These are phyloP conservation scores for Callyntrura sp. DNA, from an alignment of 2,888 invertebrate genomes.

Conservation along the genomic window DNA sequence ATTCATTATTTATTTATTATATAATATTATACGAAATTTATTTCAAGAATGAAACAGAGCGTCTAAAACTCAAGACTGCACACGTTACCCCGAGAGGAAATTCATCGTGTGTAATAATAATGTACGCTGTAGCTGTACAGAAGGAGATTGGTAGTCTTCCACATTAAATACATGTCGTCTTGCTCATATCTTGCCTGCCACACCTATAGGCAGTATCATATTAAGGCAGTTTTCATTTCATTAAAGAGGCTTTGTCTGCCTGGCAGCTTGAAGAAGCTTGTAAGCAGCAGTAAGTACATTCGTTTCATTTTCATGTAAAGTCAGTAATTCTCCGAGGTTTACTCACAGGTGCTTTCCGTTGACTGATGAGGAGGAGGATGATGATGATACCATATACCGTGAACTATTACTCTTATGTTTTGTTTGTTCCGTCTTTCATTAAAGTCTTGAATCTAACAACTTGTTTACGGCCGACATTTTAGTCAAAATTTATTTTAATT, in stretches of 20 bases:
- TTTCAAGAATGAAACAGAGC: background rate
- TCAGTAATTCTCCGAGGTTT: slow-evolving; percentile 31
- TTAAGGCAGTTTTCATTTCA: too few relatives aligned
- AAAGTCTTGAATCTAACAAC: slow-evolving; percentile 10
- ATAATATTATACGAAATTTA: background rate
- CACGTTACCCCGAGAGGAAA: background rate
- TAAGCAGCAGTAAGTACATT: background rate
- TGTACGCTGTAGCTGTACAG: background rate
- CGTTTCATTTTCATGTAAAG: background rate
- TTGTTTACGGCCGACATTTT: background rate
- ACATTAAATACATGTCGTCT: background rate
- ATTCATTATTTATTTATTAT: too few relatives aligned
- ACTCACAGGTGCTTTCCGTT: background rate
- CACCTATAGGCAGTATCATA: too few relatives aligned
- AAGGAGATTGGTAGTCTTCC: background rate
- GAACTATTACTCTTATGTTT: background rate
- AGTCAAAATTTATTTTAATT: background rate
- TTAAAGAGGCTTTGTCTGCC: background rate
- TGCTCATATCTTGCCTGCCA: background rate
- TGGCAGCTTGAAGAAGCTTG: background rate
- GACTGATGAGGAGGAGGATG: too few relatives aligned
- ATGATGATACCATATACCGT: background rate
- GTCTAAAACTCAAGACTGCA: background rate
- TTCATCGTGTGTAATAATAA: background rate
- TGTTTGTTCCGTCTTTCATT: background rate